A percentile compares a stretch with the other conserved stretches of the same genome.
phyloP scores from a whole-genome alignment of 1,140 invertebrate species.

The Halictus rubicundus region DNA sequence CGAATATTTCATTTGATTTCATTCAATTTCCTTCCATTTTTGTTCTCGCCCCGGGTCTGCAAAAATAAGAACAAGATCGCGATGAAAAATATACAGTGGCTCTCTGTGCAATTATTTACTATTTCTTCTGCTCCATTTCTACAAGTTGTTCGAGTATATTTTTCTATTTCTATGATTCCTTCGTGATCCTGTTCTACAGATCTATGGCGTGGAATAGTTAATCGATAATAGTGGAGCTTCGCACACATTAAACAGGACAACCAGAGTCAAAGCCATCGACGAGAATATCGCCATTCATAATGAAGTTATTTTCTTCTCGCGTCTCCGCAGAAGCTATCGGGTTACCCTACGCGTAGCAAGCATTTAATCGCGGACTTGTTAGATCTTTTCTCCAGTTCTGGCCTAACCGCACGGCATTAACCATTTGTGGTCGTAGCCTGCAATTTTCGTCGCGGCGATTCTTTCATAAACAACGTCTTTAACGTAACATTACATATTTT shows the following conservation, averaged over 20 bases:
- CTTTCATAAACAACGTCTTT: constrained; percentile 6
- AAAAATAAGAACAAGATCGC: no score
- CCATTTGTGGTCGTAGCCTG: constrained; percentile 28
- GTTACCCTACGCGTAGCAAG: neutral
- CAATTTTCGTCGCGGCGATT: constrained; percentile 13
- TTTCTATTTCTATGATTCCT: no score
- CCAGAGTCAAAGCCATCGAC: neutral
- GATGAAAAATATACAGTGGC: no score
- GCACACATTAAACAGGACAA: neutral
- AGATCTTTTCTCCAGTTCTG: neutral
- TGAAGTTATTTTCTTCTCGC: neutral
- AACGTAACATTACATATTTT: neutral
- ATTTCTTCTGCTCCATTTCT: no score
- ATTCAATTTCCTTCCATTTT: no score
- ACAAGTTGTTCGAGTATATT: no score
- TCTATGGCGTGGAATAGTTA: no score
- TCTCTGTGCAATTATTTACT: no score
- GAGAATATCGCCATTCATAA: neutral
- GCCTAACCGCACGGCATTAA: constrained; percentile 36
- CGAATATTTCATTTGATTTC: no score
- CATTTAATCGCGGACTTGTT: constrained; percentile 22
- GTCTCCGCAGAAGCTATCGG: neutral
- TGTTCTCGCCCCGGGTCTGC: no score
- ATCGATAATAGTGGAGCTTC: no score
- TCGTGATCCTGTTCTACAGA: no score